Evolutionary conservation across 2,888 invertebrate species (phyloP).

Genomic region (Caenorhabditis angaria): DNA sequence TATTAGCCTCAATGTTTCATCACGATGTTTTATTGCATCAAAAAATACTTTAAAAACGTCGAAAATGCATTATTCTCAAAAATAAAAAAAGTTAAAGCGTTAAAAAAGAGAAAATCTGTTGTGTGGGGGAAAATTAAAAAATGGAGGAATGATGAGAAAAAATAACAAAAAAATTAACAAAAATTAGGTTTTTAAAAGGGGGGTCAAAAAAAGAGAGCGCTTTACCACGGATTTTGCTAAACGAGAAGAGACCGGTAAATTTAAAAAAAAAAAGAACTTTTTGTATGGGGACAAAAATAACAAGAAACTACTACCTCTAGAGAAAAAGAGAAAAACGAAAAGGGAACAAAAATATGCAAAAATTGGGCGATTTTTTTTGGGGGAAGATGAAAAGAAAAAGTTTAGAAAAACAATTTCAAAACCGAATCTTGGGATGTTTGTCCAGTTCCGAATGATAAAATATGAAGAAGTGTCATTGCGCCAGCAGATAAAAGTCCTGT

Average conservation of each 20-base stretch:
- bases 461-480: conserved; percentile 38
- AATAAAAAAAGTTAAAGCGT: too few relatives aligned
- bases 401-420: conserved; percentile 21
- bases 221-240: conserved; percentile 3
- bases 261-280: too few relatives aligned
- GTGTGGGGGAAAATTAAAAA: neutral
- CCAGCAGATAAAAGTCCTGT: conserved; percentile 51
- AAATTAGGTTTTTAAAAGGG: neutral
- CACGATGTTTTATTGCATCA: too few relatives aligned
- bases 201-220: neutral
- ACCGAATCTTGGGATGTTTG: conserved; percentile 12
- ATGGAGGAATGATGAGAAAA: neutral
- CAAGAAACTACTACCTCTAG: neutral
- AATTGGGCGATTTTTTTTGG: neutral
- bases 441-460: conserved; percentile 12
- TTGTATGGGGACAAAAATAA: neutral
- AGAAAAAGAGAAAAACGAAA: neutral
- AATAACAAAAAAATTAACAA: neutral
- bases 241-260: neutral
- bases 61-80: too few relatives aligned
- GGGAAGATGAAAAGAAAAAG: conserved; percentile 6
- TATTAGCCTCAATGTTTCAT: too few relatives aligned
- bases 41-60: too few relatives aligned
- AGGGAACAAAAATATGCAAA: conserved; percentile 5
- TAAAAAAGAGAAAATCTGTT: neutral